Percentiles rank a stretch among this genome's conserved stretches.
Evolutionary conservation across 2,113 vertebrate genomes (phyloP).

Genomic region (Enhydra lutris): DNA sequence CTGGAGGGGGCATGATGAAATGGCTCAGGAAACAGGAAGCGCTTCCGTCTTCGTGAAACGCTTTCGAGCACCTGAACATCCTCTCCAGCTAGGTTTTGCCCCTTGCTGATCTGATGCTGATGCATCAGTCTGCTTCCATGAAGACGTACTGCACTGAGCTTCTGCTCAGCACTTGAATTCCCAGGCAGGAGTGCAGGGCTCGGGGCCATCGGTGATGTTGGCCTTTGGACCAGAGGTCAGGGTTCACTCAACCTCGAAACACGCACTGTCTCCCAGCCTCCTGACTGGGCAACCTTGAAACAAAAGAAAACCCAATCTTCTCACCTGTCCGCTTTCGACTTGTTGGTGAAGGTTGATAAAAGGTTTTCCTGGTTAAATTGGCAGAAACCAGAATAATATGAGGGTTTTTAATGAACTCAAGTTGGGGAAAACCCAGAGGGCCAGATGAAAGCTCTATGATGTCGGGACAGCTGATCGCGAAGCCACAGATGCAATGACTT

Average conservation of each 20-base stretch:
- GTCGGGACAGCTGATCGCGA: neutral
- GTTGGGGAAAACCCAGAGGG: neutral
- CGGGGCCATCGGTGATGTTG: rapidly evolving
- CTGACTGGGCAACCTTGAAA: neutral
- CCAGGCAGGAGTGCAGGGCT: neutral
- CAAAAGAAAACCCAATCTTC: neutral
- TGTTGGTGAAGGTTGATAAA: neutral
- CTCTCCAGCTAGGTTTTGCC: too few species aligned
- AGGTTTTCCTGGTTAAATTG: neutral
- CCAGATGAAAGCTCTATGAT: rapidly evolving
- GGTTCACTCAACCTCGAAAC: too few species aligned
- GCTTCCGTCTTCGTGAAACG: rapidly evolving
- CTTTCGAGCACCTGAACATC: rapidly evolving
- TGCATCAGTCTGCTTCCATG: neutral
- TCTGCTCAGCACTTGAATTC: neutral
- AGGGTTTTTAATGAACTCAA: neutral
- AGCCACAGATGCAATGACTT: neutral
- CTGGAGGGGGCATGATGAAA: rapidly evolving
- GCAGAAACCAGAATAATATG: neutral
- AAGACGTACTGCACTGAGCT: rapidly evolving
- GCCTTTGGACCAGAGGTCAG: rapidly evolving
- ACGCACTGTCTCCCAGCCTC: neutral
- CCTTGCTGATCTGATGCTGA: neutral
- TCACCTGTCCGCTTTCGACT: neutral
- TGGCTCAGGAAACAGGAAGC: rapidly evolving